Evolutionary conservation across 2,797 vertebrate species (phyloP), one percentile per base, ranked within the genome.

Genomic region (Hephaestus fuliginosus): DNA sequence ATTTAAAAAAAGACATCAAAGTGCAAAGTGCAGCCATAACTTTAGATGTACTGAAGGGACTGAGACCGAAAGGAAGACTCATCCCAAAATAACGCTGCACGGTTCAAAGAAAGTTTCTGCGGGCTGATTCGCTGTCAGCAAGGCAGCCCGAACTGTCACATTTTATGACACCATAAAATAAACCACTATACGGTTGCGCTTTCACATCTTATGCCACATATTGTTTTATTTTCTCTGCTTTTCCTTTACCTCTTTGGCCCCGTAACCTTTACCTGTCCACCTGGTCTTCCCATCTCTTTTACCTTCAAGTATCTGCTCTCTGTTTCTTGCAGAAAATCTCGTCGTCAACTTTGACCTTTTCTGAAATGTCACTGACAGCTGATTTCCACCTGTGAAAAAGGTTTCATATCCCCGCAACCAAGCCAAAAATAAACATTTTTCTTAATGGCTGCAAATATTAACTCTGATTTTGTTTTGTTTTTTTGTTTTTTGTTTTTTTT

Each of bases 81-180:
- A 17, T 70, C 80, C 74, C 20, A 78, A 88, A 91, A 88, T 86
- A 87, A 79, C 49, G 25, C 41, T 0, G 2, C 56, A 63, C 18
- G 14, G 44, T 70, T 83, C 70, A 76, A 39, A 74, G 39, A 53
- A 56, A 9, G 70, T 61, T 69, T 85, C 70, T 76, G 17, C 41
- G 48, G 52, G 74, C 46, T 48, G 75, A 39, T 56, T 69, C 0
- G 4, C 73, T 68, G 80, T 83, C 76, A 69, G 69, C 53, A 2
- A 67, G 41, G 69, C 55, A 76, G 80, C 64, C 46, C 33, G 8
- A 64, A 71, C 71, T 68, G 85, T 79, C 85, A 79, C 43, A 70
- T 74, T 89, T 88, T 76, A 83, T 81, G 70, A 84, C 69, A 66
- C 49, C 44, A 51, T 60, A 74, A 86, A 86, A 83, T 71, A 72